These are phyloP conservation scores for Tetanocera ferruginea DNA, from an alignment of 2,888 invertebrate species.

Conservation along the genomic window DNA sequence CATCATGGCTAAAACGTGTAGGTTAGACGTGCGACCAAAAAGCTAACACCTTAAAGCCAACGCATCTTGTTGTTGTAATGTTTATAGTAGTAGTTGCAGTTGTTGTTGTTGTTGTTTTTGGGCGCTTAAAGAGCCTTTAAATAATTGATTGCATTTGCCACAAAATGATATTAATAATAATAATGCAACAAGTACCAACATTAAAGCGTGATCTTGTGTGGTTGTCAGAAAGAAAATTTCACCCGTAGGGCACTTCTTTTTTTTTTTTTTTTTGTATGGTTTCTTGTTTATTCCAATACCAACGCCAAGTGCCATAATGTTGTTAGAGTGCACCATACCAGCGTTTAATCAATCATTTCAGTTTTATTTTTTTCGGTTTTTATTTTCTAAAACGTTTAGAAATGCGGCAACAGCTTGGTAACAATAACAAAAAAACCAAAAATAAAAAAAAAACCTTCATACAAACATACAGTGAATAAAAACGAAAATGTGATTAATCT, in stretches of 20 bases:
- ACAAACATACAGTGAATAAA: conserved; percentile 50
- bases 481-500: conserved; percentile 38
- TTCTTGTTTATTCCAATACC: background rate
- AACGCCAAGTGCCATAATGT: too few relatives aligned
- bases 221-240: conserved; percentile 27
- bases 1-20: conserved; percentile 4
- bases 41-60: conserved; percentile 21
- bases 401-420: conserved; percentile 40
- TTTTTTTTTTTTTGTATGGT: background rate
- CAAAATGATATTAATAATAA: conserved; percentile 27
- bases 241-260: background rate
- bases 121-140: background rate
- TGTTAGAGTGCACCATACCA: background rate
- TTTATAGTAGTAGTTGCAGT: too few relatives aligned
- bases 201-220: conserved; percentile 25
- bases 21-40: background rate
- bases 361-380: conserved; percentile 2
- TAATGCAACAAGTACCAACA: background rate
- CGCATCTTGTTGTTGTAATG: background rate
- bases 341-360: conserved; percentile 34
- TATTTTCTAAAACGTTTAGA: conserved; percentile 31
- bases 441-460: conserved; percentile 4
- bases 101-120: too few relatives aligned
- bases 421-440: conserved; percentile 18
- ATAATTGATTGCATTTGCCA: conserved; percentile 40